Base-by-base conservation (phyloP, 2,888 invertebrate genomes). In the Acrobeloides nanus region DNA sequence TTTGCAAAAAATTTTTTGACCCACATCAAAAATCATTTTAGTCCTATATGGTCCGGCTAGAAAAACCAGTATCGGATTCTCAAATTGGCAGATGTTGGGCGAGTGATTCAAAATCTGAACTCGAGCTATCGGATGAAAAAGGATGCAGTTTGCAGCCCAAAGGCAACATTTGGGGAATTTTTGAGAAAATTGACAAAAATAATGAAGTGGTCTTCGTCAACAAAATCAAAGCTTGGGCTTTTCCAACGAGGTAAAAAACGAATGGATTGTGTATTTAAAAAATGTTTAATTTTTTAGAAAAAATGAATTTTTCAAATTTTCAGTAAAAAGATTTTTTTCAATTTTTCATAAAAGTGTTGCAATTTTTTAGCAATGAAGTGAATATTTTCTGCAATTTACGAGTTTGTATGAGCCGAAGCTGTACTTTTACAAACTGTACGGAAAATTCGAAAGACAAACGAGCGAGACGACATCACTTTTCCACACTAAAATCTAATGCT, bases 361-460 rank as follows among this genome's bases (percentile, higher is more conserved):
- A 12, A 7, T 27, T 38, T 53, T 65, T 18, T 49, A 69, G 70
- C 55, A 71, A 70, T 46, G 70, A 70, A 53, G 70, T 70, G 50
- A 70, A 70, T 57, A 70, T 70, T 44, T 70, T 68, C 59, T 70
- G 70, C 56, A 70, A 70, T 50, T 57, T 70, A 23, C 66, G 71
- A 44, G 58, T 71, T 15, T 70, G 70, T 34, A 64, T 59, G 61
- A 51, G 48, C 32, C 48, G 48, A 7, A 20, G 45, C 20, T 59
- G 59, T 42, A 29, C 63, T 12, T 59, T 63, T 21, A 15, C 48
- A 7, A 63, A 62, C 32, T 58, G 58, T 37, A 38, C 61, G 21
- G 49, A 23, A n/a, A 18, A 31, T 15, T 18, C 25, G 8, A 21
- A 27, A 2, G 24, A 20, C 8, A 21, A 23, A 17, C 20, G 31